These are phyloP conservation scores for Callithrix jacchus DNA, from an alignment of 2,113 vertebrate species.

Conservation along the genomic window DNA sequence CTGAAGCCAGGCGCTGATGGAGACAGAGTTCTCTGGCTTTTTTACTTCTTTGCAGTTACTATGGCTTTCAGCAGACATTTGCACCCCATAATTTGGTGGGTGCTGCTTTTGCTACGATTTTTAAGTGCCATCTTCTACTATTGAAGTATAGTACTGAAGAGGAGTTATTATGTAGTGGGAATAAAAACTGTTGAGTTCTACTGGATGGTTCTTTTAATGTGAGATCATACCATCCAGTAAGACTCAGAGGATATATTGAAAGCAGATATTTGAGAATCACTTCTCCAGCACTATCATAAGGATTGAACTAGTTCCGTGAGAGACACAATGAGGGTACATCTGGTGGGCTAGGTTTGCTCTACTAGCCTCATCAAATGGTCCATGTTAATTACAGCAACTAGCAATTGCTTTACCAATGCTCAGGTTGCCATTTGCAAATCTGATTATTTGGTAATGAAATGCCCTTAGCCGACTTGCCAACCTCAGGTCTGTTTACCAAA, in stretches of 20 bases:
- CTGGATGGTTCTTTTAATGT: constrained; percentile 26
- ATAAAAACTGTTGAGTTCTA: constrained; percentile 16
- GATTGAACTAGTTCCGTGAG: neutral
- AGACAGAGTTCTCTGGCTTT: constrained; percentile 23
- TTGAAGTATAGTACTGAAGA: constrained; percentile 14
- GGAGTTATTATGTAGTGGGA: neutral
- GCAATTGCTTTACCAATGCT: neutral
- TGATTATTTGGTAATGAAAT: constrained; percentile 13
- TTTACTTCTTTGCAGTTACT: constrained; percentile 35
- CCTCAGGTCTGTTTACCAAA: neutral
- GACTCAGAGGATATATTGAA: neutral
- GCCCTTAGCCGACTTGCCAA: neutral
- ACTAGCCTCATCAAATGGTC: neutral
- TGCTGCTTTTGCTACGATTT: constrained; percentile 20
- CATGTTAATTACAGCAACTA: neutral
- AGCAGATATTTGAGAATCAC: constrained; percentile 47
- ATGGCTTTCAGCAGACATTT: constrained; percentile 27
- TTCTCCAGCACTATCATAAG: constrained; percentile 3
- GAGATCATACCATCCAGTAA: neutral
- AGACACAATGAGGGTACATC: neutral
- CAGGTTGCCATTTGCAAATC: neutral
- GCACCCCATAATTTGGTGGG: neutral
- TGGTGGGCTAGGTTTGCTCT: neutral
- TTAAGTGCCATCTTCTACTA: constrained; percentile 25
- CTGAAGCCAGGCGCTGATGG: neutral